Conservation (phyloP, 2,888 invertebrate species). For the Ophion costatus region DNA sequence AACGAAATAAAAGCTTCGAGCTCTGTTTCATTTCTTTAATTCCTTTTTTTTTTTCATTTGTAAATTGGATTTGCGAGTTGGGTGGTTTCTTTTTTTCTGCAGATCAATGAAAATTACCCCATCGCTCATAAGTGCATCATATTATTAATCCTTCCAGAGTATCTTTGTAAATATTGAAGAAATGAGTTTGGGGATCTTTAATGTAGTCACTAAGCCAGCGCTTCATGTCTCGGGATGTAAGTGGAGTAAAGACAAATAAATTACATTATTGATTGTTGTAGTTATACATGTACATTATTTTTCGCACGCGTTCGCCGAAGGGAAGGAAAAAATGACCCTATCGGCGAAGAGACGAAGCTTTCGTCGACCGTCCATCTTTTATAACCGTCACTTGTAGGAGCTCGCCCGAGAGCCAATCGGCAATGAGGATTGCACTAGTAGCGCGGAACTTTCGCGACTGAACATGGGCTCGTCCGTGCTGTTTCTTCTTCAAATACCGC, state of each 20-base stretch:
- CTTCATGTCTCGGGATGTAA: conserved; percentile 64
- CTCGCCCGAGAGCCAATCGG: too few relatives aligned
- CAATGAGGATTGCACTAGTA: too few relatives aligned
- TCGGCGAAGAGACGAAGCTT: too few relatives aligned
- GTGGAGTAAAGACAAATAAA: conserved; percentile 71
- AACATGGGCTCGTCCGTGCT: too few relatives aligned
- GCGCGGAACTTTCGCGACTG: too few relatives aligned
- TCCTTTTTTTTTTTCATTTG: neutral
- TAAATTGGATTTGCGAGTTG: neutral
- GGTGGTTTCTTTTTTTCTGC: conserved; percentile 28
- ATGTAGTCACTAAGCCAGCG: conserved; percentile 60
- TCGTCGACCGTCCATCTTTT: too few relatives aligned
- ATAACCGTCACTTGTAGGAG: too few relatives aligned
- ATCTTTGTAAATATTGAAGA: conserved; percentile 72
- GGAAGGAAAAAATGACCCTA: too few relatives aligned
- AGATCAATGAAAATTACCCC: conserved; percentile 47
- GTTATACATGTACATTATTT: conserved; percentile 52
- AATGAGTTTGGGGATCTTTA: conserved; percentile 66
- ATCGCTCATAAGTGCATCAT: conserved; percentile 21
- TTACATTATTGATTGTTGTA: conserved; percentile 73
- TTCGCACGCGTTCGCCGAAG: neutral
- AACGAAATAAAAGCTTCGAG: conserved; percentile 40
- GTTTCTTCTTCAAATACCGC: too few relatives aligned
- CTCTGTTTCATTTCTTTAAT: neutral
- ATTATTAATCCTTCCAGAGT: conserved; percentile 66